These are phyloP conservation scores for Anser cygnoides DNA, from an alignment of 2,113 vertebrate species.

Conservation along the genomic window DNA sequence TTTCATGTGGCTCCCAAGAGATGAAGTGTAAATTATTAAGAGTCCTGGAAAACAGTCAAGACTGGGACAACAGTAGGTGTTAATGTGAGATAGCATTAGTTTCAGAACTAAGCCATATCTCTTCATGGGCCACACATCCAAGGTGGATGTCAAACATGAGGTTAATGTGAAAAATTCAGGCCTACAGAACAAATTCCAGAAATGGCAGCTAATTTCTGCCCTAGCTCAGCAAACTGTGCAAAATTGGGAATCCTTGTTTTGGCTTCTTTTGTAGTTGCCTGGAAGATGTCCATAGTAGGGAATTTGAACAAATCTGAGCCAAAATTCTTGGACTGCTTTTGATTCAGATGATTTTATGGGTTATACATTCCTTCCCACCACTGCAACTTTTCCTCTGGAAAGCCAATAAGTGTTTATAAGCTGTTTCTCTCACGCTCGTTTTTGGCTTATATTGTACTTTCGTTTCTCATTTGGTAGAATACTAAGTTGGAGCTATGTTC, in stretches of 20 bases:
- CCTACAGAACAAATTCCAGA: neutral
- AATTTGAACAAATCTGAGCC: neutral
- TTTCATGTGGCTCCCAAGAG: neutral
- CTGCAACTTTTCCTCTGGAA: neutral
- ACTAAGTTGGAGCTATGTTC: neutral
- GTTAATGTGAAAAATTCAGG: neutral
- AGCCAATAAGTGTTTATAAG: neutral
- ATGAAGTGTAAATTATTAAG: neutral
- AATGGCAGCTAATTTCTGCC: neutral
- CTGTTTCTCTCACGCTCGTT: neutral
- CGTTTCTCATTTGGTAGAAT: neutral
- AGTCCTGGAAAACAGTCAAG: neutral
- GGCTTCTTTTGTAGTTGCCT: neutral
- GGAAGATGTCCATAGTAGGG: neutral
- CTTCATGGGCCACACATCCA: neutral
- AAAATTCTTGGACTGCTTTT: conserved; percentile 14
- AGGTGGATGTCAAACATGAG: neutral
- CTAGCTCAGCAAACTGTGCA: neutral
- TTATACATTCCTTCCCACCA: neutral
- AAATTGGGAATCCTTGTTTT: conserved; percentile 22
- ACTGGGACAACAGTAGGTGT: neutral
- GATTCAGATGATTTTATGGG: neutral
- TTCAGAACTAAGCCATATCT: neutral
- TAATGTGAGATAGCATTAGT: neutral
- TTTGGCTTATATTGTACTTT: neutral